phyloP scores from a whole-genome alignment of 1,140 invertebrate species.

The Bombus consobrinus region DNA sequence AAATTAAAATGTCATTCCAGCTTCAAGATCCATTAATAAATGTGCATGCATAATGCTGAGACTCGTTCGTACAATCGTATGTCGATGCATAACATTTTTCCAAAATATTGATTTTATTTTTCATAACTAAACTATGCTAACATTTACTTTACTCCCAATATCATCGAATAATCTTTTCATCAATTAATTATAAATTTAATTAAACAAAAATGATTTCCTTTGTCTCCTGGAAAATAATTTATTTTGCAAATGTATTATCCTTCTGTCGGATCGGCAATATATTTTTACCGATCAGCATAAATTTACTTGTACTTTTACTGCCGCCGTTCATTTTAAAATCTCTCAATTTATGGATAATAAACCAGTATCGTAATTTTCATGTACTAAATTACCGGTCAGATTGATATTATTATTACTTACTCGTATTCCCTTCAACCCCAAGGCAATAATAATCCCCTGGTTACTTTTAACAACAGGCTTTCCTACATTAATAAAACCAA shows the following conservation, averaged over 20 bases:
- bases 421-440: background rate
- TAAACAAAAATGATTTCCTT: background rate
- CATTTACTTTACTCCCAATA: background rate
- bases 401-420: background rate
- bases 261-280: no score
- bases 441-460: background rate
- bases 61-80: no score
- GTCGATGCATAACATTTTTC: no score
- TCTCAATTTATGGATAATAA: background rate
- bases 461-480: background rate
- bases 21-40: no score
- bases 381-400: background rate
- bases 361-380: background rate
- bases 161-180: background rate
- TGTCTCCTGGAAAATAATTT: background rate
- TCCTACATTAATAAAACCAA: conserved; percentile 5
- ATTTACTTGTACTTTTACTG: no score
- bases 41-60: no score
- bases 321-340: no score
- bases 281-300: no score
- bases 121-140: background rate
- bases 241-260: no score
- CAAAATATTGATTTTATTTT: no score
- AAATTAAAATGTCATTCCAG: no score
- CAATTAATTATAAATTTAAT: background rate